phyloP scores from a whole-genome alignment of 2,113 vertebrate genomes.

The Bambusicola thoracicus region DNA sequence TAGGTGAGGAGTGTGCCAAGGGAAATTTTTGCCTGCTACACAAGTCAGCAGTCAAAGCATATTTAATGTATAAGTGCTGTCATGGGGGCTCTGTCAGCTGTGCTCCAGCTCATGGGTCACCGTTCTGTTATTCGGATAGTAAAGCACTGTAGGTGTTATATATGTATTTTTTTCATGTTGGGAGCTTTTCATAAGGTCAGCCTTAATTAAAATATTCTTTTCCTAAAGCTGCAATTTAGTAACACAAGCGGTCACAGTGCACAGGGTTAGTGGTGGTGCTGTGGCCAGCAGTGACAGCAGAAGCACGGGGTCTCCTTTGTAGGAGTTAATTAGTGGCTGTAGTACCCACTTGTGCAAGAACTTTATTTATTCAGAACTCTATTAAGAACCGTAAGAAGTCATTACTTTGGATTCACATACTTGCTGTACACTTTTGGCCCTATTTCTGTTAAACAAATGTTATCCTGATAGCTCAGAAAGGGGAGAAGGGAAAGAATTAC shows the following conservation, averaged over 20 bases:
- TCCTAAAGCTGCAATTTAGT: no score
- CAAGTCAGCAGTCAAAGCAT: no score
- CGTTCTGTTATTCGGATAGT: neutral
- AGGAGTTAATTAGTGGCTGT: neutral
- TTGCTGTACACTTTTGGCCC: neutral
- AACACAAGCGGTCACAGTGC: no score
- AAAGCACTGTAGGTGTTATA: neutral
- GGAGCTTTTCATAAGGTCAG: neutral
- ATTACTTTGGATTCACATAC: neutral
- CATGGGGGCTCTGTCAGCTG: neutral
- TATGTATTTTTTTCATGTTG: neutral
- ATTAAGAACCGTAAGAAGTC: neutral
- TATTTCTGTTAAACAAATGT: neutral
- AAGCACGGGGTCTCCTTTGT: accelerated
- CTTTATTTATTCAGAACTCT: neutral
- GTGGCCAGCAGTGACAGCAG: neutral
- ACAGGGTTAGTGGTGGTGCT: neutral
- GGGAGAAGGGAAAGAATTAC: neutral
- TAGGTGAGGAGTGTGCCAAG: neutral
- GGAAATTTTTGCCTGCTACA: neutral
- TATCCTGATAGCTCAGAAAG: neutral
- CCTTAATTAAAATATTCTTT: neutral
- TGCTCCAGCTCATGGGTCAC: neutral
- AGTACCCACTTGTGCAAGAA: neutral
- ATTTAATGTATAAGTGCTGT: neutral